These are phyloP conservation scores for Erpornis zantholeuca DNA, from an alignment of 2,113 vertebrate genomes.

Conservation along the genomic window DNA sequence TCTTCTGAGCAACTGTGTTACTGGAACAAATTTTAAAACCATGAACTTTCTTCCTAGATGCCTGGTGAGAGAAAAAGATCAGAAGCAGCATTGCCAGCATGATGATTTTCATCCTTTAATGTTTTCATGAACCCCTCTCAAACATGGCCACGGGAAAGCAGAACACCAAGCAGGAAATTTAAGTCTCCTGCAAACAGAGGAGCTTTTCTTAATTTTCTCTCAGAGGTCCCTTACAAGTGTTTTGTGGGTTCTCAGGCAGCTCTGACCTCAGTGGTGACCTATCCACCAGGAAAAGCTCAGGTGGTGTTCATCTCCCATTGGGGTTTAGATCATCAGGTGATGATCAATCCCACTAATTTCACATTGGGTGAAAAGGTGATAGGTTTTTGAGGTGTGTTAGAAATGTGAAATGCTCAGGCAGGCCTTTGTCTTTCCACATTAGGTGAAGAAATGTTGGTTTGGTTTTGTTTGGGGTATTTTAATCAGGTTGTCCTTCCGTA, in stretches of 20 bases:
- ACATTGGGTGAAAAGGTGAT: background rate
- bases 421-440: background rate
- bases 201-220: background rate
- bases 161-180: background rate
- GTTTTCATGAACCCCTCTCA: background rate
- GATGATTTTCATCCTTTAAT: background rate
- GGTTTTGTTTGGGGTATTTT: background rate
- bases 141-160: background rate
- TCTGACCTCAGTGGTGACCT: background rate
- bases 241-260: background rate
- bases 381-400: background rate
- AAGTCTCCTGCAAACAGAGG: background rate
- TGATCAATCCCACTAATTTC: background rate
- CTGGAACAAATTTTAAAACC: background rate
- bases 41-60: background rate
- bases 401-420: background rate
- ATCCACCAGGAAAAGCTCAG: background rate
- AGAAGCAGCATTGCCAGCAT: background rate
- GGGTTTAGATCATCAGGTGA: background rate
- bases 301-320: rapidly evolving
- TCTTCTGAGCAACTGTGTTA: background rate
- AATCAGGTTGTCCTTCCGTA: background rate
- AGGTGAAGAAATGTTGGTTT: background rate
- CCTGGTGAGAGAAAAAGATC: background rate
- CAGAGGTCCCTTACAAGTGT: background rate